Evolutionary conservation across 2,797 vertebrate genomes (phyloP).

Genomic region (Cichlasoma orientale): DNA sequence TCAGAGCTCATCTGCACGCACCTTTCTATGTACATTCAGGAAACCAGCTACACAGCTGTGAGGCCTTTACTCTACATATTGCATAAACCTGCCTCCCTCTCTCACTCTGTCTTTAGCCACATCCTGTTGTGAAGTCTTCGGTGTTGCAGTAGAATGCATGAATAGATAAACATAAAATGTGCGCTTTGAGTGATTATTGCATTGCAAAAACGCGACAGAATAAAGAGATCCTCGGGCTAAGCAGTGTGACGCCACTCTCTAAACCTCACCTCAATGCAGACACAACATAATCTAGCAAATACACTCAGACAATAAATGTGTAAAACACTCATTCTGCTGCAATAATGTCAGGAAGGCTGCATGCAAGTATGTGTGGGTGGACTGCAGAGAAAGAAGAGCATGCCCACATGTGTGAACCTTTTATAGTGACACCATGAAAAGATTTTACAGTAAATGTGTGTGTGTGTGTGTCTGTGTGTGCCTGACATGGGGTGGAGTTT

Average conservation of each 20-base stretch:
- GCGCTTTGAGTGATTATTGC: conserved; percentile 13
- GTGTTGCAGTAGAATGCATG: conserved; percentile 18
- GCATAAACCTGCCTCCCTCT: conserved; percentile 2
- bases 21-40: conserved; percentile 11
- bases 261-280: background rate
- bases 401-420: background rate
- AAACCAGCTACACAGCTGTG: conserved; percentile 47
- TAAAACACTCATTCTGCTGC: background rate
- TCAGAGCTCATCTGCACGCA: background rate
- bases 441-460: conserved; percentile 1
- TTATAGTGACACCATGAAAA: background rate
- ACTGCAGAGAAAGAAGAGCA: background rate
- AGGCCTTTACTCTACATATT: background rate
- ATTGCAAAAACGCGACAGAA: conserved; percentile 18
- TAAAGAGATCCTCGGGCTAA: background rate
- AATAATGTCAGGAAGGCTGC: conserved; percentile 18
- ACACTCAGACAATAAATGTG: background rate
- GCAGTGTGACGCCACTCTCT: background rate
- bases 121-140: conserved; percentile 56
- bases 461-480: background rate
- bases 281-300: background rate
- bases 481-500: background rate
- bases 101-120: conserved; percentile 36
- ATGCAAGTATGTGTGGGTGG: conserved; percentile 7
- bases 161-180: conserved; percentile 17